Base-by-base conservation (phyloP, 2,888 invertebrate genomes). In the Drosophila anomelani region DNA sequence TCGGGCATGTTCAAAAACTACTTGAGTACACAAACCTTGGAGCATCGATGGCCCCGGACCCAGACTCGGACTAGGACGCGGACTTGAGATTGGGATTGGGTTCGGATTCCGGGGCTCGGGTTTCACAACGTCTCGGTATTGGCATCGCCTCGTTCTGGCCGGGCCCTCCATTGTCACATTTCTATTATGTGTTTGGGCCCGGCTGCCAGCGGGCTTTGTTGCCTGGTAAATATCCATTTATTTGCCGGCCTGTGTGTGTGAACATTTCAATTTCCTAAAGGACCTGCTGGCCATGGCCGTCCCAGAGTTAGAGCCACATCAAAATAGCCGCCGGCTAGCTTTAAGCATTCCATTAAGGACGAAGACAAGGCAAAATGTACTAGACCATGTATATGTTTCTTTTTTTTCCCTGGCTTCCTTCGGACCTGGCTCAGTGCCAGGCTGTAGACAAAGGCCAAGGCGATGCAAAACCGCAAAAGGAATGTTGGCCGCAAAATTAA, bases 201-300 rank as follows among this genome's bases (percentile, higher is more conserved):
- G 51, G 20, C 36, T 36, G 57, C 29, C 68, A 56, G 69, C 73
- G 62, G 61, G 75, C 77, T 82, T 87, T 85, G 80, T 85, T 80
- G 78, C 67, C 70, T 61, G 72, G 73, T 73, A 81, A 88, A 81
- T 83, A 80, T 75, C 67, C 69, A 81, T 84, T 84, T 84, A 79
- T 78, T 78, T 81, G 70, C 76, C 56, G 53, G 69, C 38, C 78
- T 74, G 60, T 80, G 66, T 75, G 61, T 78, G 66, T 70, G 61
- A 68, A 86, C 84, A 85, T 85, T 88, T 85, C 77, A 85, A 85
- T 85, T 88, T 85, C 88, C 86, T 81, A 58, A 72, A 75, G 72
- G 63, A 55, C 59, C 75, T 60, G 68, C 64, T 29, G 75, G 76
- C 80, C 76, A 59, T 70, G 66, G 51, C 64, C 64, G 56, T 41